Conservation (phyloP, 2,797 vertebrate species). For the Sandelia bainsii region DNA sequence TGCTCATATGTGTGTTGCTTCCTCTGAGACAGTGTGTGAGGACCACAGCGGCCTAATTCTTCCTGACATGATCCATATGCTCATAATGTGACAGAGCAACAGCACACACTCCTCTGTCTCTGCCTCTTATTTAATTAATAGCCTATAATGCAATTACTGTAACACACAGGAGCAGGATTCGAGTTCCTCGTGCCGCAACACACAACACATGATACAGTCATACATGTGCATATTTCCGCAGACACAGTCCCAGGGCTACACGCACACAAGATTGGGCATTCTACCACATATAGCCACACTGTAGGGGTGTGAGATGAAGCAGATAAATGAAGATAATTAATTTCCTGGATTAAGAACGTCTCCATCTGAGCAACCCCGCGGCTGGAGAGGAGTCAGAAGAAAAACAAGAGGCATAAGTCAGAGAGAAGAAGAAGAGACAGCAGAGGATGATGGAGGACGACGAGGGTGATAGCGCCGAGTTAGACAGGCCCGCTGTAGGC, state of each 20-base stretch:
- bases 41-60: constrained; percentile 61
- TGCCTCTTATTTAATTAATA: constrained; percentile 73
- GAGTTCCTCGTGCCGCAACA: constrained; percentile 42
- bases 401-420: constrained; percentile 51
- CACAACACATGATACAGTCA: constrained; percentile 31
- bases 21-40: constrained; percentile 48
- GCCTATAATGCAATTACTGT: constrained; percentile 60
- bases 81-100: constrained; percentile 60
- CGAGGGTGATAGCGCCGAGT: constrained; percentile 64
- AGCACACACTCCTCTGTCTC: constrained; percentile 38
- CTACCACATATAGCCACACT: constrained; percentile 47
- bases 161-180: constrained; percentile 47
- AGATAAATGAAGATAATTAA: constrained; percentile 78
- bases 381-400: constrained; percentile 55
- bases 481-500: constrained; percentile 72
- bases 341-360: constrained; percentile 72
- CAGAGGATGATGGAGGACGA: constrained; percentile 62
- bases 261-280: constrained; percentile 23
- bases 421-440: constrained; percentile 21
- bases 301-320: constrained; percentile 70
- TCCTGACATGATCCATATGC: constrained; percentile 76
- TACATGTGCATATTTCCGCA: constrained; percentile 24
- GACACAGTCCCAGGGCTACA: constrained; percentile 20
- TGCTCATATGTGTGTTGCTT: constrained; percentile 19
- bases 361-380: constrained; percentile 62